These are phyloP conservation scores for Dynastes tityus DNA, from an alignment of 2,888 invertebrate species.

Conservation along the genomic window DNA sequence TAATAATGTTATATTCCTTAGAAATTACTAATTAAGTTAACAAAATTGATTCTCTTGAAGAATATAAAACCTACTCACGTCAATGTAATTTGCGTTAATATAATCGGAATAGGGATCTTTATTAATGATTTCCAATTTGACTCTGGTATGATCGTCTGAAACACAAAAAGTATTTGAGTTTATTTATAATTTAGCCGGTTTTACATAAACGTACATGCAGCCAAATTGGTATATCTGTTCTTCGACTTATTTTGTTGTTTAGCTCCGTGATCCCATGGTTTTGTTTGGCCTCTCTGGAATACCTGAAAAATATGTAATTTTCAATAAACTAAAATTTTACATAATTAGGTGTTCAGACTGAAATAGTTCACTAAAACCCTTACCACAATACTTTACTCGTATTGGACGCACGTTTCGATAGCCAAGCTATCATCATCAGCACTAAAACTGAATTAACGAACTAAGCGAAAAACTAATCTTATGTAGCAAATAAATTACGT, in stretches of 20 bases:
- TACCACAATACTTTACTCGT: too few relatives aligned
- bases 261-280: slow-evolving; percentile 67
- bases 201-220: slow-evolving; percentile 68
- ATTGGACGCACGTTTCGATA: too few relatives aligned
- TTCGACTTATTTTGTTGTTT: slow-evolving; percentile 68
- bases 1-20: not conserved
- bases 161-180: slow-evolving; percentile 50
- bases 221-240: slow-evolving; percentile 70
- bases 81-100: slow-evolving; percentile 73
- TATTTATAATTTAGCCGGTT: not conserved
- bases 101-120: slow-evolving; percentile 70
- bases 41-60: not conserved
- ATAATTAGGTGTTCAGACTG: not conserved
- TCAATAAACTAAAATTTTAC: not conserved
- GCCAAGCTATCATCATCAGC: too few relatives aligned
- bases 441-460: too few relatives aligned
- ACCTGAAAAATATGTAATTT: slow-evolving; percentile 60
- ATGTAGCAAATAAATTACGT: too few relatives aligned
- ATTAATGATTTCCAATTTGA: slow-evolving; percentile 66
- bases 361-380: too few relatives aligned
- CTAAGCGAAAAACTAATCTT: too few relatives aligned
- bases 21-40: not conserved
- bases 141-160: slow-evolving; percentile 72
- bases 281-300: slow-evolving; percentile 68
- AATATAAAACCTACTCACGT: slow-evolving; percentile 62